Evolutionary conservation across 2,113 vertebrate species (phyloP), one percentile per base, ranked within the genome.

Genomic region (Oenanthe oenanthe): DNA sequence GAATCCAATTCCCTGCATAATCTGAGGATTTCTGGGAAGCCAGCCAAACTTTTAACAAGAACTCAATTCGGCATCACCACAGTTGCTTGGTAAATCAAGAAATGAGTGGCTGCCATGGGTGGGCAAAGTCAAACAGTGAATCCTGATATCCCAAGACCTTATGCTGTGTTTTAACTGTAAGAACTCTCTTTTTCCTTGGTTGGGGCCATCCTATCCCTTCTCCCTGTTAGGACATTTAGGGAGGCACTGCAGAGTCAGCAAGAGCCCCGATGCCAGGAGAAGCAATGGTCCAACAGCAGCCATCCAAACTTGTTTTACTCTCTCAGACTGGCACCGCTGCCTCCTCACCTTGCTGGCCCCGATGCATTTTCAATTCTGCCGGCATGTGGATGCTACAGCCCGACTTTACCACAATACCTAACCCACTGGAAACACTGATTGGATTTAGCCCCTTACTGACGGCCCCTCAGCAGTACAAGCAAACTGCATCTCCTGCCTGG

Each of bases 21-120:
- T 45, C 12, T 17, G 34, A 91, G 83, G 56, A 63, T 91, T 89
- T 63, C 90, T 82, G 85, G 90, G 92, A 82, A 93, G 61, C 8
- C 74, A 48, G 93, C 48, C 89, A 87, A 65, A 17, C 66, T 87
- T 89, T 24, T 53, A 51, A 48, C 16, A 20, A 40, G 65, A 82
- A 28, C 25, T 17, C 7, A 6, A 40, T 25, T 89, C 0, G 0
- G 53, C 66, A 40, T 65, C 0, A 4, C 70, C 70, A 26, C 79
- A 48, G 83, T 73, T 9, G 16, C 56, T 86, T 1, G 2, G 42
- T 57, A 62, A 56, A 32, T 53, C 20, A 24, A 75, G 79, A 92
- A 43, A 7, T 4, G 68, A n/a, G 40, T 4, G 70, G 14, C 36
- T 63, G 45, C 36, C 10, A 7, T 2, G 18, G 51, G 43, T 60